A percentile compares a stretch with the other conserved stretches of the same genome.
Evolutionary conservation across 2,888 invertebrate genomes (phyloP).

Genomic region (Clanis bilineata): DNA sequence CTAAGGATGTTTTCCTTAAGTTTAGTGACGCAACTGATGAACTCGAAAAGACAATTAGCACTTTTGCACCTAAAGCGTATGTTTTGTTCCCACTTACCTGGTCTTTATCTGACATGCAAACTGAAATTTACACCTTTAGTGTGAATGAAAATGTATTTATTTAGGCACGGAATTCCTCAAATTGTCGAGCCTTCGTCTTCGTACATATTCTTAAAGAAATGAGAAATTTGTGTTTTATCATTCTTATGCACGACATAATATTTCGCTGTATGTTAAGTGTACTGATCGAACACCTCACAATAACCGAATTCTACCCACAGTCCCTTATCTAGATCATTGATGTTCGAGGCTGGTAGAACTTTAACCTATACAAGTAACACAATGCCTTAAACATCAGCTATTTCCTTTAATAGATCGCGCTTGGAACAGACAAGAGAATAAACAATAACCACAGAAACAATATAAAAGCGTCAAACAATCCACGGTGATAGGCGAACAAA

Average conservation of each 20-base stretch:
- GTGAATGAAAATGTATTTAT: slow-evolving; percentile 2
- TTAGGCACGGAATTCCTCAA: neutral
- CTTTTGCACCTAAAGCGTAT: neutral
- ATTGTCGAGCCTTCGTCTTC: neutral
- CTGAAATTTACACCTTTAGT: neutral
- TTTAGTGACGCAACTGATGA: neutral
- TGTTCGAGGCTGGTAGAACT: neutral
- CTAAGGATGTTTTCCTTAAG: neutral
- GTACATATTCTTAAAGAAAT: neutral
- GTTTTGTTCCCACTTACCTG: neutral
- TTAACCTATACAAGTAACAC: neutral
- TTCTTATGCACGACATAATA: neutral
- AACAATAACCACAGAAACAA: slow-evolving; percentile 20
- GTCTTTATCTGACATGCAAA: neutral
- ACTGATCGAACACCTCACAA: neutral
- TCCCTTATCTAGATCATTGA: neutral
- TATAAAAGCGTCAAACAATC: slow-evolving; percentile 19
- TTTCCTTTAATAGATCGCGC: slow-evolving; percentile 13
- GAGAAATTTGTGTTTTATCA: neutral
- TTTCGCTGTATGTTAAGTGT: neutral
- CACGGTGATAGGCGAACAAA: slow-evolving; percentile 22
- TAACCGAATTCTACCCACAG: neutral
- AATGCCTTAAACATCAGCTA: slow-evolving; percentile 1
- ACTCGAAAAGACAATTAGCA: neutral
- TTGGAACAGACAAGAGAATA: slow-evolving; percentile 17